These are phyloP conservation scores for Parazoanthus darwini DNA, from an alignment of 92 coral and sea anemone genomes.

Conservation along the genomic window DNA sequence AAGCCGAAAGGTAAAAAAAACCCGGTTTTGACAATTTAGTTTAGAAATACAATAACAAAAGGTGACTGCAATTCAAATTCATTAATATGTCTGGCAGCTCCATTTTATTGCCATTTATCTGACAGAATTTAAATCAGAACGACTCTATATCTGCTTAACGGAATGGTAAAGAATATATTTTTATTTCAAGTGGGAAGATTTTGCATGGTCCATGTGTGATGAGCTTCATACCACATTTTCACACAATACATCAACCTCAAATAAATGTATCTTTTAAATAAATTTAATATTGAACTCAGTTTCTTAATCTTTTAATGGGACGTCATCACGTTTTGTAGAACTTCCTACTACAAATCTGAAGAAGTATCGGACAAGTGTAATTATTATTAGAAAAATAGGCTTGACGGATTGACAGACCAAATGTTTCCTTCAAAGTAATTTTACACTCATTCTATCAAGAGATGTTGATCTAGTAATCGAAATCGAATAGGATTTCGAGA, in stretches of 20 bases:
- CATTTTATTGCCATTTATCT: no score
- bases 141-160: not conserved
- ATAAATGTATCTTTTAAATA: not conserved
- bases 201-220: not conserved
- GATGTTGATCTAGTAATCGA: not conserved
- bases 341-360: not conserved
- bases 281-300: not conserved
- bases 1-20: not conserved
- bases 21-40: not conserved
- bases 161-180: not conserved
- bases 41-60: no score
- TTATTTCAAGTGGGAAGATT: not conserved
- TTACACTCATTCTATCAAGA: not conserved
- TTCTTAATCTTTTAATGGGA: not conserved
- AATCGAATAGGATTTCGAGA: not conserved
- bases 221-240: no score
- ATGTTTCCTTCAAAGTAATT: not conserved
- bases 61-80: not conserved
- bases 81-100: not conserved
- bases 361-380: not conserved
- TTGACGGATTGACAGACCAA: not conserved
- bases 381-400: not conserved
- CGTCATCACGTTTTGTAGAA: not conserved
- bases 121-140: not conserved
- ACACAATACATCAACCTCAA: not conserved